Conservation (phyloP, 2,888 invertebrate species). For the Leuctra nigra region DNA sequence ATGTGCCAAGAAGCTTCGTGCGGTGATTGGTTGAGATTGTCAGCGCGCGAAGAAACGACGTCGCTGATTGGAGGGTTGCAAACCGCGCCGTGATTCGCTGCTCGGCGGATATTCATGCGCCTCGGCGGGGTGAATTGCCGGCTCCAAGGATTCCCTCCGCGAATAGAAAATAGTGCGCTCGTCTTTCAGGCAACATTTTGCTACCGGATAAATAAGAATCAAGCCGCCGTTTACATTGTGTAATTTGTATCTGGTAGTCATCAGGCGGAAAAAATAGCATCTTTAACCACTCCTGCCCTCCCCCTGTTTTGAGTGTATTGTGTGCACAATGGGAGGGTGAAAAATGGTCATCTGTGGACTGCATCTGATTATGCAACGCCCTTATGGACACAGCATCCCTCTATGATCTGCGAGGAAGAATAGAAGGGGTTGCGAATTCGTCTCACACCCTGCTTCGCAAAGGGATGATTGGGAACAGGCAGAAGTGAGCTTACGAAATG, state of each 20-base stretch:
- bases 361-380: neutral
- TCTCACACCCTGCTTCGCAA: neutral
- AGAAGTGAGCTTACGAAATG: too few relatives aligned
- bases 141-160: slow-evolving; percentile 21
- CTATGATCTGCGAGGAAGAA: too few relatives aligned
- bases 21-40: neutral
- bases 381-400: neutral
- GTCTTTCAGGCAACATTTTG: neutral
- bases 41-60: neutral
- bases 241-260: slow-evolving; percentile 11
- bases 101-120: neutral
- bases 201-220: neutral
- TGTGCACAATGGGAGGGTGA: neutral
- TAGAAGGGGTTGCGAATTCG: neutral
- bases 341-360: neutral
- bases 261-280: slow-evolving; percentile 8
- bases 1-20: too few relatives aligned
- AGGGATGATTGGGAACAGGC: too few relatives aligned
- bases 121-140: slow-evolving; percentile 24
- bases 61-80: neutral
- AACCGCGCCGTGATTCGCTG: neutral
- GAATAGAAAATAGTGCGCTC: neutral
- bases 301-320: neutral
- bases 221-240: too few relatives aligned
- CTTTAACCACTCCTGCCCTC: neutral